Conservation (phyloP, 2,113 vertebrate species). For the Nannospalax galili region DNA sequence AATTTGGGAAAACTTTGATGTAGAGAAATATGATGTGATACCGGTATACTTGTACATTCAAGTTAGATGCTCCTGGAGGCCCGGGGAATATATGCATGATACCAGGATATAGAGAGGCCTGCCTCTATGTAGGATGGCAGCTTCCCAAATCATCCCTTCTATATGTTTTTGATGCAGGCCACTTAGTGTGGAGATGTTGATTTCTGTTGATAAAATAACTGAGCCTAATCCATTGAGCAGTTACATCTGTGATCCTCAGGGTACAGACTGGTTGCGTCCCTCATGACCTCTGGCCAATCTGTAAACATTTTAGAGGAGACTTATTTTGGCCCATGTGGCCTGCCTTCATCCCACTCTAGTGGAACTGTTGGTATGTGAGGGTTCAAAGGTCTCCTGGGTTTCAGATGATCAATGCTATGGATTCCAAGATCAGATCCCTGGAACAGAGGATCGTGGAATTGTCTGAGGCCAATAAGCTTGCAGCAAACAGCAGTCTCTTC, state of each 20-base stretch:
- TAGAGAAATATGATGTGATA: background rate
- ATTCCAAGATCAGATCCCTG: constrained; percentile 97
- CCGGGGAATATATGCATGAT: background rate
- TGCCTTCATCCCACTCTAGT: rapidly evolving
- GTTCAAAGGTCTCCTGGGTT: constrained; percentile 77
- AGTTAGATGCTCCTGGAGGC: background rate
- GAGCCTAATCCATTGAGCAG: background rate
- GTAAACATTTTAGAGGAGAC: background rate
- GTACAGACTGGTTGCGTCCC: background rate
- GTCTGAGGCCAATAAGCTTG: constrained; percentile 98
- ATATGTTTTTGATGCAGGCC: background rate
- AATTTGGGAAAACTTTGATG: background rate
- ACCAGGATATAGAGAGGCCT: background rate
- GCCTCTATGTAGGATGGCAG: background rate
- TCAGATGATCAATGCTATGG: constrained; percentile 99
- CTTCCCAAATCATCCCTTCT: background rate
- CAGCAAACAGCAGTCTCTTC: constrained; percentile 98
- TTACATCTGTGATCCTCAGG: background rate
- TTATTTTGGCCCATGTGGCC: background rate
- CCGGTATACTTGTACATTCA: background rate
- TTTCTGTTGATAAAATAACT: background rate
- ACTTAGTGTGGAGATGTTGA: background rate
- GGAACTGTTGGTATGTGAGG: background rate
- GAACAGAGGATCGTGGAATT: constrained; percentile 98
- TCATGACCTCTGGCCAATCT: background rate